Percentiles rank a stretch among this genome's conserved stretches.
These are phyloP conservation scores for Chaetura pelagica DNA, from an alignment of 2,113 vertebrate species.

Conservation along the genomic window DNA sequence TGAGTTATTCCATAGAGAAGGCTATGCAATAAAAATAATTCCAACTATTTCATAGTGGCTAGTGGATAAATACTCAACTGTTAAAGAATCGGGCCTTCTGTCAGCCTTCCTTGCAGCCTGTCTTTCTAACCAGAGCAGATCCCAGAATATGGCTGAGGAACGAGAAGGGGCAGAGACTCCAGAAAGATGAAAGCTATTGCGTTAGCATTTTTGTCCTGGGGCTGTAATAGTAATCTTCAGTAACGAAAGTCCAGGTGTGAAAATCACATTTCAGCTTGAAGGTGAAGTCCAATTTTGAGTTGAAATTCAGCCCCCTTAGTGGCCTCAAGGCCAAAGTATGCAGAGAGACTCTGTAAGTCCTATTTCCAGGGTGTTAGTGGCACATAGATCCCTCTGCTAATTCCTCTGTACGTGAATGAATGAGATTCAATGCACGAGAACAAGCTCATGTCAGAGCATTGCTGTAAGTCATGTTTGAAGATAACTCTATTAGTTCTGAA, in stretches of 20 bases:
- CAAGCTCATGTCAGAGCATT: background rate
- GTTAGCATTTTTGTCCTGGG: background rate
- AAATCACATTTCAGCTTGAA: slow-evolving; percentile 10
- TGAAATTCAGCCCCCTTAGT: background rate
- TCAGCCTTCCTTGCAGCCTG: background rate
- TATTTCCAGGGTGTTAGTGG: background rate
- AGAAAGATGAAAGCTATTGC: background rate
- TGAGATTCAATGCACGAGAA: background rate
- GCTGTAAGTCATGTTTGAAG: background rate
- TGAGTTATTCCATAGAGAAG: background rate
- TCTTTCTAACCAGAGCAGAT: background rate
- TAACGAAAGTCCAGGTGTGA: background rate
- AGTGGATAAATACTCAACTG: background rate
- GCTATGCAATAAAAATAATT: background rate
- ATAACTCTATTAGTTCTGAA: background rate
- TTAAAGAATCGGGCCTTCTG: background rate
- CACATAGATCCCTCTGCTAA: background rate
- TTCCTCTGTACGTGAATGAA: background rate
- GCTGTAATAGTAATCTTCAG: background rate
- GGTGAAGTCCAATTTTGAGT: background rate
- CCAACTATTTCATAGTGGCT: background rate
- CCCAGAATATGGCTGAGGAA: background rate
- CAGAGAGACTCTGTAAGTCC: background rate
- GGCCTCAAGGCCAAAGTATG: background rate
- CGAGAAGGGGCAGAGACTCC: background rate